phyloP scores from a whole-genome alignment of 2,113 vertebrate species.

The Pampusana beccarii region DNA sequence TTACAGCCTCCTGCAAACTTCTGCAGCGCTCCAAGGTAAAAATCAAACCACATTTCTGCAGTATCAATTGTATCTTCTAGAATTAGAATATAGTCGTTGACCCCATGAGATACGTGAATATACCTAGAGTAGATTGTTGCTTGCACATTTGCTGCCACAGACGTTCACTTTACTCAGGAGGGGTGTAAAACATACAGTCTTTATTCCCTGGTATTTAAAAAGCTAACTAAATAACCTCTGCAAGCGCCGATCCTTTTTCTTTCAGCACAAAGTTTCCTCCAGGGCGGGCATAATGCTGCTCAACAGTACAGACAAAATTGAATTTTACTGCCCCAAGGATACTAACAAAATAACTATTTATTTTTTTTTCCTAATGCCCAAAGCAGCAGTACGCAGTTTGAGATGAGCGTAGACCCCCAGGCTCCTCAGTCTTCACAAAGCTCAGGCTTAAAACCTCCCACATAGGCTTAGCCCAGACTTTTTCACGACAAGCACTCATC shows the following conservation, averaged over 20 bases:
- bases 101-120: not conserved
- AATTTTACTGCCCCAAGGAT: not conserved
- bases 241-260: not conserved
- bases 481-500: not conserved
- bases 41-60: not conserved
- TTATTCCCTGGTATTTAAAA: not conserved
- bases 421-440: not conserved
- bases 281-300: not conserved
- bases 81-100: not conserved
- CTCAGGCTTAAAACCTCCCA: not conserved
- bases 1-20: not conserved
- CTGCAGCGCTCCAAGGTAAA: not conserved
- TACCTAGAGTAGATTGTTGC: not conserved
- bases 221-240: not conserved
- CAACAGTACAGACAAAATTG: not conserved
- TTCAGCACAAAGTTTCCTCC: not conserved
- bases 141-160: not conserved
- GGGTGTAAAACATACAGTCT: not conserved
- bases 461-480: not conserved
- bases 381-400: rapidly evolving
- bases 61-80: not conserved
- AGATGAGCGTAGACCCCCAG: not conserved
- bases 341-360: not conserved
- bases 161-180: not conserved
- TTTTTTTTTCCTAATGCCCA: not conserved